These are phyloP conservation scores for fruit fly (Drosophila melanogaster) DNA, from an alignment of 1,140 invertebrate genomes.

Conservation along the genomic window DNA sequence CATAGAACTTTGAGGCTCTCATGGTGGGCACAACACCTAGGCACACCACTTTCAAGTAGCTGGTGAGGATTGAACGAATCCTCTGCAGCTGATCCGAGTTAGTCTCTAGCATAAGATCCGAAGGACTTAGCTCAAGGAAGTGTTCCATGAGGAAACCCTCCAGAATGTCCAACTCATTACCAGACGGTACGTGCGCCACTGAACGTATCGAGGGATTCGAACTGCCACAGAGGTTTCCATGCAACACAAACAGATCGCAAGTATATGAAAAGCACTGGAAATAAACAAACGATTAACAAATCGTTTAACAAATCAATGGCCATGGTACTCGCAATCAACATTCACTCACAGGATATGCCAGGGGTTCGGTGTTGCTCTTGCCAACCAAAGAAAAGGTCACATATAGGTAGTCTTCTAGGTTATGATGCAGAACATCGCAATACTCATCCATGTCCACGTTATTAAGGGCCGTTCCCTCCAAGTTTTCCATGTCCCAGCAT, in stretches of 20 bases:
- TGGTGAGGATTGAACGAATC: slow-evolving; percentile 28
- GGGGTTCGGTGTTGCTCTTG: neutral
- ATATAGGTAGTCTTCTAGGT: slow-evolving; percentile 18
- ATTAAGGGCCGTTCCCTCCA: slow-evolving; percentile 1
- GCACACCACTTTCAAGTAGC: slow-evolving; percentile 56
- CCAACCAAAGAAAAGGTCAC: neutral
- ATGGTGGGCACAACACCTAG: slow-evolving; percentile 56
- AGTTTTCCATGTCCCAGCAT: slow-evolving; percentile 37
- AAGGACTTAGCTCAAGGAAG: slow-evolving; percentile 7
- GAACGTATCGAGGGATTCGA: neutral
- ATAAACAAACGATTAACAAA: neutral
- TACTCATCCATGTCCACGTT: too few species aligned
- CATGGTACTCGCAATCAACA: too few species aligned
- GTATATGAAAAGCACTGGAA: slow-evolving; percentile 28
- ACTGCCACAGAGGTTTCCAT: slow-evolving; percentile 8
- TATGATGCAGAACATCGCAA: slow-evolving; percentile 1
- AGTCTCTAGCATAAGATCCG: neutral
- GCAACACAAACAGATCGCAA: slow-evolving; percentile 55
- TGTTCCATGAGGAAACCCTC: slow-evolving; percentile 27
- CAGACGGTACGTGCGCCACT: slow-evolving; percentile 3
- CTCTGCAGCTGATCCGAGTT: slow-evolving; percentile 1
- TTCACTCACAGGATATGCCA: slow-evolving; percentile 16
- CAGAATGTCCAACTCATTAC: slow-evolving; percentile 31
- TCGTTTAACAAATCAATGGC: neutral
- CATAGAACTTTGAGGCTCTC: slow-evolving; percentile 30